Conservation (phyloP, 2,113 vertebrate species). For the Odobenus rosmarus region DNA sequence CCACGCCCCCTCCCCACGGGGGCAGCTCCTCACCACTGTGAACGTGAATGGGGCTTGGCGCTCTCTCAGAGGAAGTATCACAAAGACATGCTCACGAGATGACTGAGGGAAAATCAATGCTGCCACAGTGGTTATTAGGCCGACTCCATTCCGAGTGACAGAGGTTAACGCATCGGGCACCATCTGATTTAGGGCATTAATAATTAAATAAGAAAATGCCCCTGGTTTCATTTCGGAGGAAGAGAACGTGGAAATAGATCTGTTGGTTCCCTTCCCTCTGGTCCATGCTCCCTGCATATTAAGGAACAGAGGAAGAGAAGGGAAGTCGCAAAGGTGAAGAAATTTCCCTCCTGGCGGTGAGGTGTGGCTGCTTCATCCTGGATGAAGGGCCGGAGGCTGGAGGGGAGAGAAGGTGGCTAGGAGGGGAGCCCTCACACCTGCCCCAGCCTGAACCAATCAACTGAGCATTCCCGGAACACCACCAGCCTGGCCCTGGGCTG, state of each 20-base stretch:
- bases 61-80: background rate
- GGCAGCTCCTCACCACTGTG: slow-evolving; percentile 45
- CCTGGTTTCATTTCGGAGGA: background rate
- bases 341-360: background rate
- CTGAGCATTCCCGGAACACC: background rate
- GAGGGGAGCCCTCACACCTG: background rate
- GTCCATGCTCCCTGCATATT: background rate
- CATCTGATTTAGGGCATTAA: slow-evolving; percentile 57
- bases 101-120: slow-evolving; percentile 89
- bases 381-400: no score
- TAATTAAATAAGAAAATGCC: slow-evolving; percentile 79
- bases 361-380: no score
- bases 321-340: background rate
- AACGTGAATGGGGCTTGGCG: slow-evolving; percentile 69
- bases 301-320: background rate
- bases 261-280: background rate
- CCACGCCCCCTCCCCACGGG: background rate
- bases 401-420: background rate
- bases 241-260: background rate
- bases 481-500: background rate
- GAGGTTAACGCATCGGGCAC: slow-evolving; percentile 83
- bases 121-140: slow-evolving; percentile 81
- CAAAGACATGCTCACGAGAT: slow-evolving; percentile 72
- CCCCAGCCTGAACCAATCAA: background rate
- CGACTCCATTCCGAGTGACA: slow-evolving; percentile 83